These are phyloP conservation scores for Pagrus major DNA, from an alignment of 2,113 vertebrate species.

Conservation along the genomic window DNA sequence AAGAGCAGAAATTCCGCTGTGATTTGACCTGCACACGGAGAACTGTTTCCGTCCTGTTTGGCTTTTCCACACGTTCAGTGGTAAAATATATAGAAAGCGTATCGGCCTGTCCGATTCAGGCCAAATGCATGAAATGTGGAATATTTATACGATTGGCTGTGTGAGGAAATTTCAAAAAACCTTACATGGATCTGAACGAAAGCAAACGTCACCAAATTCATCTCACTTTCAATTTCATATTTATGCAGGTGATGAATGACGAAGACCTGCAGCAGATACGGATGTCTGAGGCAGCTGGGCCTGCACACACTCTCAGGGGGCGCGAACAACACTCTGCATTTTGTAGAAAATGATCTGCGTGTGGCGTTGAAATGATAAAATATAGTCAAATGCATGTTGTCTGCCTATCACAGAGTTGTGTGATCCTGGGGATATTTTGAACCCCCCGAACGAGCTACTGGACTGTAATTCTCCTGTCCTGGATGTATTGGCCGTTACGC, in stretches of 20 bases:
- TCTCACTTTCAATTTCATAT: not conserved
- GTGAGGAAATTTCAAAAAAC: not conserved
- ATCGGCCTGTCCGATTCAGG: not conserved
- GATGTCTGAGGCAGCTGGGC: no score
- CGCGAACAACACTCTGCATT: no score
- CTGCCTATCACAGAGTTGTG: no score
- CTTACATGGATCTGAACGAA: no score
- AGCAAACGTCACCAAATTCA: not conserved
- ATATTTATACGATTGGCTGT: no score
- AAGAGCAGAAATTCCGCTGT: conserved; percentile 38
- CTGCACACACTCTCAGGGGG: no score
- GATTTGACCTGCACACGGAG: conserved; percentile 56
- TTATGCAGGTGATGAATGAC: no score
- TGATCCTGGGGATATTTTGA: no score
- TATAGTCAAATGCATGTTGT: not conserved
- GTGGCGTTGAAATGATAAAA: no score
- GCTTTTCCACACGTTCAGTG: conserved; percentile 1
- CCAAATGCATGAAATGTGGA: not conserved
- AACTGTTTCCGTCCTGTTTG: conserved; percentile 8
- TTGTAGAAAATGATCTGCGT: no score
- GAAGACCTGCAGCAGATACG: no score
- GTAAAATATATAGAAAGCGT: not conserved
- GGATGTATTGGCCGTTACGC: no score
- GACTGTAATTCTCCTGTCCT: not conserved
- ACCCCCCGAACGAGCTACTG: not conserved